phyloP scores from a whole-genome alignment of 2,113 vertebrate genomes.

The Spilogale gracilis region DNA sequence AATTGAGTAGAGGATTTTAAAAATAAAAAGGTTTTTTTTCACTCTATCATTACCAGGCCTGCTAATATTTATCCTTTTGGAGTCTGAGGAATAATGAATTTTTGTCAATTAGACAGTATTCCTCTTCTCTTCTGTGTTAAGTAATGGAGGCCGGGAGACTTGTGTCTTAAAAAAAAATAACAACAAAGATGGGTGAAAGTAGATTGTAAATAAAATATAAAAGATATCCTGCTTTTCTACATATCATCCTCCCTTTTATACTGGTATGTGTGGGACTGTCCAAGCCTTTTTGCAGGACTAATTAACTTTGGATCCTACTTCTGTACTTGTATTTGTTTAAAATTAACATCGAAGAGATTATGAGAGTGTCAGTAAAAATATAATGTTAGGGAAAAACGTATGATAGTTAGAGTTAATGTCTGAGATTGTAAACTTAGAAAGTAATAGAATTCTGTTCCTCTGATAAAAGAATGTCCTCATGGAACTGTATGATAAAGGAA shows the following conservation, averaged over 20 bases:
- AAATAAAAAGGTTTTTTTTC: slow-evolving; percentile 19
- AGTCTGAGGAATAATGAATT: not conserved
- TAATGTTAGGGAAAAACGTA: not conserved
- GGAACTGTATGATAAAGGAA: not conserved
- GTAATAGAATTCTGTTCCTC: not conserved
- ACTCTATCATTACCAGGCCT: not conserved
- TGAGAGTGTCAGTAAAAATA: not conserved
- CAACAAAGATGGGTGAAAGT: not conserved
- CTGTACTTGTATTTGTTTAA: slow-evolving; percentile 15
- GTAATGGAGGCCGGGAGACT: not conserved
- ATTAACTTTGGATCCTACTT: not conserved
- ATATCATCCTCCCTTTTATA: not conserved
- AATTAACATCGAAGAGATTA: slow-evolving; percentile 2
- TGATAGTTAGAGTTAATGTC: not conserved
- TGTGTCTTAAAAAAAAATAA: not conserved
- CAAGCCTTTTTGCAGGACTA: not conserved
- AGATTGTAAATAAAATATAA: not conserved
- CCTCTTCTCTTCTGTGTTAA: not conserved
- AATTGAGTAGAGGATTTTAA: not conserved
- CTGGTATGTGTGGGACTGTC: not conserved
- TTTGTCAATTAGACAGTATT: not conserved
- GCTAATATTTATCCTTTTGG: not conserved
- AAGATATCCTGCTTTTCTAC: not conserved
- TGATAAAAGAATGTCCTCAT: not conserved
- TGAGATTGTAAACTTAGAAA: not conserved